These are phyloP conservation scores for Neuroscelio doddi DNA, from an alignment of 2,888 invertebrate species.

Conservation along the genomic window DNA sequence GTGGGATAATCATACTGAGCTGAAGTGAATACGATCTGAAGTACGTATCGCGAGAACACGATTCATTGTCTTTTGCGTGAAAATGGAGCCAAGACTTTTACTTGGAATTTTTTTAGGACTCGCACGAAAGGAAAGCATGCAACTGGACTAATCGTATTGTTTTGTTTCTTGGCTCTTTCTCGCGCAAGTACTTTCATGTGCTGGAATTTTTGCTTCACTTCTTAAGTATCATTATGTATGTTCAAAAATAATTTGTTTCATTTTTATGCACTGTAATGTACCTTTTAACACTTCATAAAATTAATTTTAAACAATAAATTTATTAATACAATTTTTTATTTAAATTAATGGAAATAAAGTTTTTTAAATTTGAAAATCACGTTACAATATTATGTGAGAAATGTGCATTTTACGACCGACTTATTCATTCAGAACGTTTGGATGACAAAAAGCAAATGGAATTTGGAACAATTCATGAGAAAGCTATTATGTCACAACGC, in stretches of 20 bases:
- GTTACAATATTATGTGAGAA: too few relatives aligned
- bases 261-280: too few relatives aligned
- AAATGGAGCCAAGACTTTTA: conserved; percentile 13
- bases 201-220: conserved; percentile 1
- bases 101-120: conserved; percentile 5
- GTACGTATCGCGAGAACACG: background rate
- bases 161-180: conserved; percentile 4
- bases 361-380: too few relatives aligned
- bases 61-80: background rate
- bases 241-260: background rate
- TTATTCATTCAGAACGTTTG: background rate
- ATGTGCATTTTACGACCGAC: too few relatives aligned
- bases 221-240: too few relatives aligned
- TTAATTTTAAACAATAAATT: too few relatives aligned
- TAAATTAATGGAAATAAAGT: too few relatives aligned
- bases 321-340: too few relatives aligned
- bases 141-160: conserved; percentile 7
- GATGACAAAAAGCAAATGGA: conserved; percentile 12
- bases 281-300: too few relatives aligned
- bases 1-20: too few relatives aligned
- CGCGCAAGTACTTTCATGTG: background rate
- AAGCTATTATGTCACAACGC: conserved; percentile 34
- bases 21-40: background rate
- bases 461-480: conserved; percentile 38
- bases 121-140: conserved; percentile 11